These are phyloP conservation scores for Phortica variegata DNA, from an alignment of 1,140 invertebrate species.

Conservation along the genomic window DNA sequence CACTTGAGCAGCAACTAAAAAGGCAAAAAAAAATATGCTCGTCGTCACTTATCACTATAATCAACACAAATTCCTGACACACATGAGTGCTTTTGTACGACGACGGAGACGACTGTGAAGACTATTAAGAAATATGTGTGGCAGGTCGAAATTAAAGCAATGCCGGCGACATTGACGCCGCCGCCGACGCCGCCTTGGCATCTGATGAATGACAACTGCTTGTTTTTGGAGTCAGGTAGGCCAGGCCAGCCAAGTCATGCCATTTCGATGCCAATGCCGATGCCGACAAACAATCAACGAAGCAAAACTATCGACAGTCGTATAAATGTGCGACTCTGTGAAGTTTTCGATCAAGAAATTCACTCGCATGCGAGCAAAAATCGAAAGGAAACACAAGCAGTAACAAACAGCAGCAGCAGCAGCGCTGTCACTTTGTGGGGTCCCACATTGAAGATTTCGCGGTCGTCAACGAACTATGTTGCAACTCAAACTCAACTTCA, in stretches of 20 bases:
- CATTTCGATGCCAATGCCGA: too few relatives aligned
- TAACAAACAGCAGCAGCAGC: too few relatives aligned
- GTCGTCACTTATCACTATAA: constrained; percentile 49
- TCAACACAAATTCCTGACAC: constrained; percentile 53
- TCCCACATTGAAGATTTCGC: constrained; percentile 13
- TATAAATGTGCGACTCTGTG: too few relatives aligned
- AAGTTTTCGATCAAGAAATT: too few relatives aligned
- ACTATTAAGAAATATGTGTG: constrained; percentile 18
- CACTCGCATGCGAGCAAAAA: constrained; percentile 14
- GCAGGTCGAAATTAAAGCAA: constrained; percentile 15
- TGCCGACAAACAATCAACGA: too few relatives aligned
- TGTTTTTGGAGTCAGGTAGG: not conserved
- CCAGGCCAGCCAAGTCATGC: not conserved
- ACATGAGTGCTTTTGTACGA: constrained; percentile 33
- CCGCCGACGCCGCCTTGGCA: not conserved
- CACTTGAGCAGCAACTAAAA: not conserved
- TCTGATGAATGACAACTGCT: too few relatives aligned
- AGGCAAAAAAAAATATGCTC: constrained; percentile 34
- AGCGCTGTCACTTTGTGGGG: too few relatives aligned
- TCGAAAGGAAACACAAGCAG: constrained; percentile 21
- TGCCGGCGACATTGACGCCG: constrained; percentile 12
- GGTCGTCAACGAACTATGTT: constrained; percentile 15
- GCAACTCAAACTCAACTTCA: constrained; percentile 16
- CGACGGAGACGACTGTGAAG: not conserved
- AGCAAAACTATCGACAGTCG: constrained; percentile 32